A percentile compares a stretch with the other conserved stretches of the same genome.
Conservation (phyloP, 2,888 invertebrate genomes). For the Pemphredon lugubris region DNA sequence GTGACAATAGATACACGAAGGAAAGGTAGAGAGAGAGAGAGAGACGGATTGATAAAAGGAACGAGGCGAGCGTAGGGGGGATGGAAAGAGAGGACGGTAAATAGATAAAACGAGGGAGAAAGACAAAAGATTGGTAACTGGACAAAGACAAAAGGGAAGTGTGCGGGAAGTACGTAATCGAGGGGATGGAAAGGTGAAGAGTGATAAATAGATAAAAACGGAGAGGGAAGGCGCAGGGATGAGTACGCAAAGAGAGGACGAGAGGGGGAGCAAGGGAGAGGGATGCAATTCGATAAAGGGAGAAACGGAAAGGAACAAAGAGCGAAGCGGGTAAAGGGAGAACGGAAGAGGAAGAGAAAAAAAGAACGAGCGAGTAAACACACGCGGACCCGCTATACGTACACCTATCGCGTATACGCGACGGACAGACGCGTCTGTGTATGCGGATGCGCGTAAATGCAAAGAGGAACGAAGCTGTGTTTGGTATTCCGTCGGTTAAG, state of each 20-base stretch:
- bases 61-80: background rate
- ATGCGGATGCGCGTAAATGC: background rate
- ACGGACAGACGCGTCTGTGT: conserved; percentile 10
- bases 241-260: background rate
- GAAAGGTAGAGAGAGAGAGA: background rate
- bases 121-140: too few species aligned
- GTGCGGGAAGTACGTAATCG: conserved; percentile 3
- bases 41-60: background rate
- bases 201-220: too few species aligned
- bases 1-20: background rate
- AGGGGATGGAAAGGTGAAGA: too few species aligned
- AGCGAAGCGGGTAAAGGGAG: too few species aligned
- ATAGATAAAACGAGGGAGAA: conserved; percentile 8
- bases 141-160: conserved; percentile 13
- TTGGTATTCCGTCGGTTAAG: background rate
- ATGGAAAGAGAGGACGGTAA: conserved; percentile 10
- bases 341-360: background rate
- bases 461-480: background rate
- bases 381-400: background rate
- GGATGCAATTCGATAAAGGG: conserved; percentile 13
- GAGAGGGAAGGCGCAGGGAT: too few species aligned
- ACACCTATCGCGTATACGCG: background rate
- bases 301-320: conserved; percentile 15
- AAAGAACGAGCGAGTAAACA: background rate
- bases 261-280: conserved; percentile 12